phyloP scores from a whole-genome alignment of 2,113 vertebrate species.

The Nesogale talazaci region DNA sequence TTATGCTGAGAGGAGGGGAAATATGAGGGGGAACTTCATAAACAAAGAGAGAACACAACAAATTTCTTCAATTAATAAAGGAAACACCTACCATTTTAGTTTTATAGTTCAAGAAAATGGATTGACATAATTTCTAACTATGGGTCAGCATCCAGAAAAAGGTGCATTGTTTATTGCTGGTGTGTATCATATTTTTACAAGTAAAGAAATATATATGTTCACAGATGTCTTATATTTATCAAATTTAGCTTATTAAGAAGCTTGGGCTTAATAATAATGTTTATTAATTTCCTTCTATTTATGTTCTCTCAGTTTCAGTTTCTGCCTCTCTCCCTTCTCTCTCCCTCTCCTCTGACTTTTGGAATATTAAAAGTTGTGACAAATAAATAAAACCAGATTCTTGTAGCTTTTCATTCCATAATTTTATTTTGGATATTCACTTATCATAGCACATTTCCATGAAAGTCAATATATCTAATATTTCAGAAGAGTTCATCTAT shows the following conservation, averaged over 20 bases:
- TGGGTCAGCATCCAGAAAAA: neutral
- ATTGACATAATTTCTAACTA: slow-evolving; percentile 3
- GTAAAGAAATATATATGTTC: neutral
- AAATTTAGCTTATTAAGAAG: neutral
- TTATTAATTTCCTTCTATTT: neutral
- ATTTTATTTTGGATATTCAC: neutral
- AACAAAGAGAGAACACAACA: neutral
- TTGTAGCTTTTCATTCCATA: neutral
- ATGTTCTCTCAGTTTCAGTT: no score
- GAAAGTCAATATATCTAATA: neutral
- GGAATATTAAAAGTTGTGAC: slow-evolving; percentile 6
- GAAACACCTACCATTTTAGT: neutral
- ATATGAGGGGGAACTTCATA: neutral
- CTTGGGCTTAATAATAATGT: slow-evolving; percentile 6
- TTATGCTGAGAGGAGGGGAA: neutral
- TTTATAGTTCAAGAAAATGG: neutral
- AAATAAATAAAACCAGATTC: neutral
- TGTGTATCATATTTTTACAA: neutral
- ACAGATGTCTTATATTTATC: neutral
- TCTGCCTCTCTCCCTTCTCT: neutral
- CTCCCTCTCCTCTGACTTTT: neutral
- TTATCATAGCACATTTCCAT: slow-evolving; percentile 15
- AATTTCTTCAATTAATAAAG: neutral
- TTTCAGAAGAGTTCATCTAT: neutral
- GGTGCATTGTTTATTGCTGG: neutral